A percentile compares a stretch with the other conserved stretches of the same genome.
Conservation (phyloP, 2,888 invertebrate genomes). For the Aromia moschata region DNA sequence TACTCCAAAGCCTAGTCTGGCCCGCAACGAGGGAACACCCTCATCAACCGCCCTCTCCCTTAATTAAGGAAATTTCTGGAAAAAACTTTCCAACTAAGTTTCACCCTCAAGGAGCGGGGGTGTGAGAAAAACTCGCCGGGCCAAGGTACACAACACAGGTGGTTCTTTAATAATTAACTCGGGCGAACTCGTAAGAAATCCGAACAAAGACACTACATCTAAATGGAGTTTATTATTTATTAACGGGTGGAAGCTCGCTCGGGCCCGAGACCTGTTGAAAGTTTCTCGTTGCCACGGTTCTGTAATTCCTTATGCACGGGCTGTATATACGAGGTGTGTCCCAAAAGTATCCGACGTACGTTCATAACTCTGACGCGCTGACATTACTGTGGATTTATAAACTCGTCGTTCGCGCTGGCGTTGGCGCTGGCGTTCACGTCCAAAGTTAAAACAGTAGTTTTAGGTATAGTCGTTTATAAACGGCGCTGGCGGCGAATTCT, state of each 20-base stretch:
- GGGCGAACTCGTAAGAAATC: conserved; percentile 11
- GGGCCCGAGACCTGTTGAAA: conserved; percentile 17
- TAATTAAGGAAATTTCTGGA: conserved; percentile 19
- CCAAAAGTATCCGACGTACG: too few relatives aligned
- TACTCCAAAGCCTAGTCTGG: background rate
- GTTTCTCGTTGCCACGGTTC: conserved; percentile 7
- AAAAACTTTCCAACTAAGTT: conserved; percentile 9
- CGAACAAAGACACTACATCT: conserved; percentile 10
- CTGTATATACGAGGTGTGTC: background rate
- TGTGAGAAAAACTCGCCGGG: conserved; percentile 21
- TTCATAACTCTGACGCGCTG: too few relatives aligned
- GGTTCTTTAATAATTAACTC: conserved; percentile 29
- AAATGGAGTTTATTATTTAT: conserved; percentile 19
- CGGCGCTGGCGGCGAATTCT: too few relatives aligned
- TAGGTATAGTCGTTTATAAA: too few relatives aligned
- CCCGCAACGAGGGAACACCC: background rate
- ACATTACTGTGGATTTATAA: too few relatives aligned
- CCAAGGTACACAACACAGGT: conserved; percentile 29
- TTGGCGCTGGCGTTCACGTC: too few relatives aligned
- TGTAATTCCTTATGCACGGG: background rate
- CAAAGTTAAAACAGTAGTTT: too few relatives aligned
- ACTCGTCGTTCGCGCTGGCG: too few relatives aligned
- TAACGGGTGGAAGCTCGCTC: conserved; percentile 1
- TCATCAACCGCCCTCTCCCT: conserved; percentile 4
- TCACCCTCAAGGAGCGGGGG: conserved; percentile 1